Evolutionary conservation across 2,797 vertebrate species (phyloP).

Genomic region (Eleutherodactylus coqui): DNA sequence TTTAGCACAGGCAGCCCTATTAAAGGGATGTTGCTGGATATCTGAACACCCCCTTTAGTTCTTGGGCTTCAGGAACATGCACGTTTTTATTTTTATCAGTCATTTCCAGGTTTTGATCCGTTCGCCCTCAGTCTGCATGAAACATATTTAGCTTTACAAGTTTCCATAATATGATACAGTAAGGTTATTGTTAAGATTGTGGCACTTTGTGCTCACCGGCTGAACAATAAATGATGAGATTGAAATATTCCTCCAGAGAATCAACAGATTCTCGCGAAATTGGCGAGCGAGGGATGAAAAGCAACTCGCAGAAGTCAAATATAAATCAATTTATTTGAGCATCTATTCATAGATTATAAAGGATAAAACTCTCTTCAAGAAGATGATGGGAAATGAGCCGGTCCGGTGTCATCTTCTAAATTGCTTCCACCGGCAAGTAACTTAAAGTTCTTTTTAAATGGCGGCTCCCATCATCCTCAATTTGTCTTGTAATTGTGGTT

Average conservation of each 20-base stretch:
- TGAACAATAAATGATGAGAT: not conserved
- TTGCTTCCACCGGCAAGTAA: slow-evolving; percentile 35
- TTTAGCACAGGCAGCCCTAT: too few species aligned
- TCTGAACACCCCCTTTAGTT: too few species aligned
- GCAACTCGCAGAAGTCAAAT: slow-evolving; percentile 43
- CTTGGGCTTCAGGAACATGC: too few species aligned
- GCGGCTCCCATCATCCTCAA: slow-evolving; percentile 24
- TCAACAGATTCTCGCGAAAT: not conserved
- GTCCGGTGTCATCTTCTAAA: slow-evolving; percentile 54
- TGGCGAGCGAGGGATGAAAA: not conserved
- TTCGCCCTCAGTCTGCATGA: not conserved
- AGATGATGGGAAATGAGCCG: slow-evolving; percentile 51
- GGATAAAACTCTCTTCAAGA: slow-evolving; percentile 52
- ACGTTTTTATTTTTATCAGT: not conserved
- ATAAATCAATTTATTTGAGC: slow-evolving; percentile 57
- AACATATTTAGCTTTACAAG: not conserved
- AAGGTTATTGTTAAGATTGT: not conserved
- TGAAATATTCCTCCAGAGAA: not conserved
- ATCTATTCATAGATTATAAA: slow-evolving; percentile 49
- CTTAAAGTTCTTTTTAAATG: not conserved
- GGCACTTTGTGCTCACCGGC: too few species aligned
- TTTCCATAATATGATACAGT: not conserved
- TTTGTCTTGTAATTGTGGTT: slow-evolving; percentile 46
- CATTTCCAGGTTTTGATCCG: not conserved
- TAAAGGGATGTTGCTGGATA: too few species aligned